phyloP scores from a whole-genome alignment of 2,888 invertebrate species.

The Luperina testacea region DNA sequence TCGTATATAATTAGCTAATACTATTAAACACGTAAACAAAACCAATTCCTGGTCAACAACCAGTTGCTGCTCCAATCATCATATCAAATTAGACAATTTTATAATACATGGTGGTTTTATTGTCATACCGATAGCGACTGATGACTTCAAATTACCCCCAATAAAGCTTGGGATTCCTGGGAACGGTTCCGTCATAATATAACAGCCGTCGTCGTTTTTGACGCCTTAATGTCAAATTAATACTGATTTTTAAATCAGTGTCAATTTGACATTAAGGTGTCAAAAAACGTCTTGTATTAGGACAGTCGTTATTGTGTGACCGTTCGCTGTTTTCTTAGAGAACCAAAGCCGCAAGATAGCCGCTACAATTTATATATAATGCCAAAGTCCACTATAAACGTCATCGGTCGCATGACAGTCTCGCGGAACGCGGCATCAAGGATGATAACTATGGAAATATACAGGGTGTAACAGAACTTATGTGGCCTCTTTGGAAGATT shows the following conservation, averaged over 20 bases:
- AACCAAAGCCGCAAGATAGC: background rate
- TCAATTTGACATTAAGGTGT: no score
- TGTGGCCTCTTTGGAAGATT: no score
- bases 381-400: background rate
- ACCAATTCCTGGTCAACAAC: background rate
- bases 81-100: constrained; percentile 25
- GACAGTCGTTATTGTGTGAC: background rate
- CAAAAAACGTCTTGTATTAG: background rate
- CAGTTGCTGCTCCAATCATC: constrained; percentile 30
- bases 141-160: background rate
- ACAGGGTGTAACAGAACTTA: no score
- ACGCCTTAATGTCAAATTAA: no score
- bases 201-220: background rate
- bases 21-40: background rate
- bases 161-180: background rate
- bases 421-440: background rate
- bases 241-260: no score
- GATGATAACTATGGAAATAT: background rate
- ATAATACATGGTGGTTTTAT: constrained; percentile 47
- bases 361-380: background rate
- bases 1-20: background rate
- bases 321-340: background rate
- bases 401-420: background rate
- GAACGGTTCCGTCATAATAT: background rate
- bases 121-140: background rate